Evolutionary conservation across 2,888 invertebrate genomes (phyloP).

Genomic region (Caenorhabditis virilis): DNA sequence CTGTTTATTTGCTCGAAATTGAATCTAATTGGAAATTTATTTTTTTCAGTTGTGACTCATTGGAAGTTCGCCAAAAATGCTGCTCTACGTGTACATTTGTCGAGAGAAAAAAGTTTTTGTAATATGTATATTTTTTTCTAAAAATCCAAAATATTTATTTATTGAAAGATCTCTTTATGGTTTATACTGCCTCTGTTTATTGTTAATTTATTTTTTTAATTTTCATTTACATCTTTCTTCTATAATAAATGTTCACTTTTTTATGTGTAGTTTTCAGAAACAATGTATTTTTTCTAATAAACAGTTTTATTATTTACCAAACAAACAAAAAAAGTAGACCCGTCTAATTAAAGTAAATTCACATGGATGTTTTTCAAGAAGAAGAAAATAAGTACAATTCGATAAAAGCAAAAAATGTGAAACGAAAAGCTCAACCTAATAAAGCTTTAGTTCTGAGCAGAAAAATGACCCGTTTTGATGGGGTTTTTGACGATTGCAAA

Average conservation of each 20-base stretch:
- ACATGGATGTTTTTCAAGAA: too few relatives aligned
- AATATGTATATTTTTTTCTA: too few relatives aligned
- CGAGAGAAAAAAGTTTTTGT: constrained; percentile 23
- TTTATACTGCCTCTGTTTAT: neutral
- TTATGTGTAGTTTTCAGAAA: neutral
- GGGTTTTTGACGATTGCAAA: too few relatives aligned
- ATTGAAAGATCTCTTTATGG: too few relatives aligned
- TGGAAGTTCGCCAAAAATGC: constrained; percentile 58
- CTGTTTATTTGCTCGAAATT: neutral
- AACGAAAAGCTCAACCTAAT: too few relatives aligned
- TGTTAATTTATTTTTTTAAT: neutral
- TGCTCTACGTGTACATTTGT: constrained; percentile 56
- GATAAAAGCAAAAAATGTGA: too few relatives aligned
- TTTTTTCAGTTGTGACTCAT: constrained; percentile 57
- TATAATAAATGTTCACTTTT: neutral
- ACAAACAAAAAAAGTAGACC: neutral
- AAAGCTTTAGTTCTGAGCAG: too few relatives aligned
- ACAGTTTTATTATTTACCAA: neutral
- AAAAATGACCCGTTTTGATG: too few relatives aligned
- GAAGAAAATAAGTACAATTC: too few relatives aligned
- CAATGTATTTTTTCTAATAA: neutral
- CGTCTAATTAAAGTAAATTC: too few relatives aligned
- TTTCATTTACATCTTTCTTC: neutral
- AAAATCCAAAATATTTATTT: too few relatives aligned
- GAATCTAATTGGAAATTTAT: neutral